Evolutionary conservation across 2,888 invertebrate genomes (phyloP).

Genomic region (Dolichomitus sp.): DNA sequence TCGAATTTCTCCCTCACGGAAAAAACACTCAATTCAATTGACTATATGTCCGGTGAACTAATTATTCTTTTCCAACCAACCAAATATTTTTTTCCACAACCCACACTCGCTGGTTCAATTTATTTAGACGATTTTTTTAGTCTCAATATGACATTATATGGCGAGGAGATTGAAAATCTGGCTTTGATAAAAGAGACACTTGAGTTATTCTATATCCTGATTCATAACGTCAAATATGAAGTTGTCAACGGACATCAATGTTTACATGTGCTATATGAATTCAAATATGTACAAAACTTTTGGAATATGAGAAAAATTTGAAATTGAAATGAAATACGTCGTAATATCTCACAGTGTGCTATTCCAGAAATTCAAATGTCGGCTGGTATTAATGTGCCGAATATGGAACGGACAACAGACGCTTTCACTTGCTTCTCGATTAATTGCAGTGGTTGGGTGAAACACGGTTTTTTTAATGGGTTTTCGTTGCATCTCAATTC

Average conservation of each 20-base stretch:
- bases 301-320: not conserved
- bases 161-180: not conserved
- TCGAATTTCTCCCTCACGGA: no score
- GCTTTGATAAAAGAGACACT: not conserved
- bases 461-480: constrained; percentile 10
- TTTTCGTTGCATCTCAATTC: constrained; percentile 15
- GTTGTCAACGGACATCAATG: not conserved
- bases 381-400: constrained; percentile 25
- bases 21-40: no score
- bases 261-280: not conserved
- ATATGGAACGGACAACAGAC: not conserved
- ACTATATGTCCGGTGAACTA: no score
- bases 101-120: no score
- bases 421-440: constrained; percentile 2
- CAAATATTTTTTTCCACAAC: no score
- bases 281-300: not conserved
- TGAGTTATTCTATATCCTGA: not conserved
- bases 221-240: not conserved
- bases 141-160: no score
- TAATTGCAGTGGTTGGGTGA: constrained; percentile 27
- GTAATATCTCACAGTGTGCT: constrained; percentile 11
- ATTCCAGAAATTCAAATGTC: constrained; percentile 22
- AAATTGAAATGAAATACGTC: constrained; percentile 3
- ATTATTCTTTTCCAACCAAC: no score
- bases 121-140: no score